A percentile compares a stretch with the other conserved stretches of the same genome.
Evolutionary conservation across 2,797 vertebrate species (phyloP).

Genomic region (Scolopax bukidnonensis): DNA sequence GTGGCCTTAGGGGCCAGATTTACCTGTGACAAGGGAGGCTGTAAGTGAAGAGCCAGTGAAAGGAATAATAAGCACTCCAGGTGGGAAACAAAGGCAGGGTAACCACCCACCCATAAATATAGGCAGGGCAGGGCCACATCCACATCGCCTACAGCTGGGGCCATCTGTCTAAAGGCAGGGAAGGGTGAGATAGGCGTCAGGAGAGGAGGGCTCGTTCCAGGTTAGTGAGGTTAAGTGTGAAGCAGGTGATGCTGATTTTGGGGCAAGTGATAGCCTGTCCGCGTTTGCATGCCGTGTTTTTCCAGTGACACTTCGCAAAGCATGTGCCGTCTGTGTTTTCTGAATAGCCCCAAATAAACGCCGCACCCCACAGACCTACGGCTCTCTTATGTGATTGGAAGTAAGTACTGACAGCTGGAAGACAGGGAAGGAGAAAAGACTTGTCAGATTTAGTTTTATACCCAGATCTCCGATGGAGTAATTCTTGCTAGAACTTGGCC

Average conservation of each 20-base stretch:
- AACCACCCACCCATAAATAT: slow-evolving; percentile 11
- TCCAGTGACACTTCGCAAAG: not conserved
- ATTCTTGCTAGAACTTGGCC: not conserved
- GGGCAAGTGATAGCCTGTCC: slow-evolving; percentile 28
- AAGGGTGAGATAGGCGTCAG: not conserved
- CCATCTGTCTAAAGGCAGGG: not conserved
- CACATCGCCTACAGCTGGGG: not conserved
- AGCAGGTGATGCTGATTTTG: slow-evolving; percentile 16
- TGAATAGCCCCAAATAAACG: not conserved
- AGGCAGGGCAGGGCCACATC: not conserved
- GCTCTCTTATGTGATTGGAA: not conserved
- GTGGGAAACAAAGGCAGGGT: not conserved
- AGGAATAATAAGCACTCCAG: not conserved
- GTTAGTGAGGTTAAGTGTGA: not conserved
- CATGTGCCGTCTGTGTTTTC: not conserved
- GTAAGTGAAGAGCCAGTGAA: not conserved
- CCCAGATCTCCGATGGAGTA: not conserved
- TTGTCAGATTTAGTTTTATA: not conserved
- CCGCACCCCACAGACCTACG: not conserved
- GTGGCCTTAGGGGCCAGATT: slow-evolving; percentile 7
- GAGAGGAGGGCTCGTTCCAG: not conserved
- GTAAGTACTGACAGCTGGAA: not conserved
- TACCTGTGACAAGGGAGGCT: not conserved
- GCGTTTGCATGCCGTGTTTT: slow-evolving; percentile 14
- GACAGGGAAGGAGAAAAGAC: not conserved